Percentiles rank a stretch among this genome's conserved stretches.
Evolutionary conservation across 2,888 invertebrate genomes (phyloP).

Genomic region (Philereme transversata): DNA sequence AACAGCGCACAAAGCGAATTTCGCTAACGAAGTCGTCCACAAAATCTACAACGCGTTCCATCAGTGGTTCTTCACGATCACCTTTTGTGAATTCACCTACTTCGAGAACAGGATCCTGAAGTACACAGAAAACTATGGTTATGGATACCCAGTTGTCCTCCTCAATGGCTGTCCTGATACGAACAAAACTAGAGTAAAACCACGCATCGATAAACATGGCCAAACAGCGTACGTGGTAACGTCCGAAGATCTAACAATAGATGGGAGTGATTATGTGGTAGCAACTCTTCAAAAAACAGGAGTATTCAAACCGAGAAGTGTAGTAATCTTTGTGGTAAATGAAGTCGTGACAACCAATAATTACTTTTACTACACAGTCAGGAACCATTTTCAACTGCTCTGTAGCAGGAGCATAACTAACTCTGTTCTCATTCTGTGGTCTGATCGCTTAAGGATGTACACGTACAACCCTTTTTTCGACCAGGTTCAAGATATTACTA

Average conservation of each 20-base stretch:
- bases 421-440: constrained; percentile 66
- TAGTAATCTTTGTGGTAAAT: constrained; percentile 71
- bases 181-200: constrained; percentile 61
- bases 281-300: constrained; percentile 66
- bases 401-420: constrained; percentile 82
- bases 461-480: constrained; percentile 79
- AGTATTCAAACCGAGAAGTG: constrained; percentile 71
- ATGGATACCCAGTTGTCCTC: constrained; percentile 71
- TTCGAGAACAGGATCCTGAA: constrained; percentile 75
- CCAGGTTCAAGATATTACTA: constrained; percentile 66
- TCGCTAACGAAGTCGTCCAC: constrained; percentile 65
- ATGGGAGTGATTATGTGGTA: constrained; percentile 62
- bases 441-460: constrained; percentile 68
- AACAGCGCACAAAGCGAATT: constrained; percentile 57
- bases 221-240: constrained; percentile 71
- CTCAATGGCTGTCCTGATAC: constrained; percentile 65
- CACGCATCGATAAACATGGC: constrained; percentile 70
- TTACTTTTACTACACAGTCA: constrained; percentile 68
- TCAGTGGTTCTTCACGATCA: constrained; percentile 75
- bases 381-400: constrained; percentile 74
- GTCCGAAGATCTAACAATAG: constrained; percentile 58
- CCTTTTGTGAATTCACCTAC: constrained; percentile 76
- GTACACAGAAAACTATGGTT: constrained; percentile 66
- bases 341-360: constrained; percentile 56
- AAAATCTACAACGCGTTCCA: constrained; percentile 70